Conservation (phyloP, 2,113 vertebrate genomes). For the Shinisaurus crocodilurus region DNA sequence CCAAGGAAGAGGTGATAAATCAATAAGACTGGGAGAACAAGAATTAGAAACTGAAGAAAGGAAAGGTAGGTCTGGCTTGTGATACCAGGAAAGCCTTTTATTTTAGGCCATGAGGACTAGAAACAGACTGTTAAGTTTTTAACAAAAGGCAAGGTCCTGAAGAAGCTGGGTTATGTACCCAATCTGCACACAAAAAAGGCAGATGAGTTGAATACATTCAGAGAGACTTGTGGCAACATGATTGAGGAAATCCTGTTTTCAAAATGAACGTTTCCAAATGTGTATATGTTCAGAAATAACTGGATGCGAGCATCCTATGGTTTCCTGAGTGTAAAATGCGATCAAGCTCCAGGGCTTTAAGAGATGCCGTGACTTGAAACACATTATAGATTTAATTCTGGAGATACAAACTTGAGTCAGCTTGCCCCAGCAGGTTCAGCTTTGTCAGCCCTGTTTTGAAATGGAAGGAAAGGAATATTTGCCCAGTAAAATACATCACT, state of each 20-base stretch:
- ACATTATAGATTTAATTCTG: conserved; percentile 1
- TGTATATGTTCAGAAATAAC: not conserved
- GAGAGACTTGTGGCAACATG: not conserved
- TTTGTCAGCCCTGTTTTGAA: not conserved
- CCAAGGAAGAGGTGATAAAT: not conserved
- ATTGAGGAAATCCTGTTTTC: not conserved
- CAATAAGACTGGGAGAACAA: too few relatives aligned
- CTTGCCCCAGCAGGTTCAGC: not conserved
- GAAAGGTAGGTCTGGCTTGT: too few relatives aligned
- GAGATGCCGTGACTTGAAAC: not conserved
- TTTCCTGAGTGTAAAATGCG: not conserved
- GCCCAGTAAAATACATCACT: not conserved
- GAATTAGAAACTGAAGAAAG: not conserved
- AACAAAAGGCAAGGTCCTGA: not conserved
- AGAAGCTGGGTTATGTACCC: too few relatives aligned
- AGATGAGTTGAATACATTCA: not conserved
- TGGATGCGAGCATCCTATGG: not conserved
- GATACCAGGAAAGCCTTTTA: not conserved
- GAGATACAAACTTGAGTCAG: not conserved
- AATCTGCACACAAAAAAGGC: not conserved
- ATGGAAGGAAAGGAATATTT: not conserved
- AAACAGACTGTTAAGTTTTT: not conserved
- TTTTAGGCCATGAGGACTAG: not conserved
- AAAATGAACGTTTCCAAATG: not conserved
- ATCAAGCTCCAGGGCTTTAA: not conserved